phyloP scores from a whole-genome alignment of 2,113 vertebrate species.

The Fukomys damarensis region DNA sequence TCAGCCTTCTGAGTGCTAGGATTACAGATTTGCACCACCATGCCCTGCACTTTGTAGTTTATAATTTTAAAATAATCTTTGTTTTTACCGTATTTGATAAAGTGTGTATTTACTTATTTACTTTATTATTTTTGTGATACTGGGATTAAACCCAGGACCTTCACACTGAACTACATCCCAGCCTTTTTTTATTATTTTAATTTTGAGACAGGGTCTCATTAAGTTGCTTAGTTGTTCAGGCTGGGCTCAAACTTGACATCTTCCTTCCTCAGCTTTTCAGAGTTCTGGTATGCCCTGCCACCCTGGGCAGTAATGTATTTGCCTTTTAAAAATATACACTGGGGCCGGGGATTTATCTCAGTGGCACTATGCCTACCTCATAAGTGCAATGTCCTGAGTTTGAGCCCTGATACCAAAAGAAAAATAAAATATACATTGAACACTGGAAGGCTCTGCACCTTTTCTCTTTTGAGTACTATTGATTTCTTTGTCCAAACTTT shows the following conservation, averaged over 20 bases:
- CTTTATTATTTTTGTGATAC: neutral
- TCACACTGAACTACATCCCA: neutral
- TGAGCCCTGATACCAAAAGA: too few species aligned
- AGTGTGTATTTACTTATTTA: neutral
- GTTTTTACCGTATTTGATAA: constrained; percentile 4
- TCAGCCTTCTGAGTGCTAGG: neutral
- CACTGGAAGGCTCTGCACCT: neutral
- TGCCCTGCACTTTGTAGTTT: neutral
- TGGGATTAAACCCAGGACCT: neutral
- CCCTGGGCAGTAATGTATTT: neutral
- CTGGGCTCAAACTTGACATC: neutral
- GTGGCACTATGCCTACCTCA: too few species aligned
- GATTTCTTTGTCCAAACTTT: neutral
- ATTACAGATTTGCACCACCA: neutral
- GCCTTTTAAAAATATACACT: neutral
- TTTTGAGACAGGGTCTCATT: neutral
- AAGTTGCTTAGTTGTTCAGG: neutral
- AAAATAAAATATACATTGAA: neutral
- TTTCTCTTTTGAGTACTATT: neutral
- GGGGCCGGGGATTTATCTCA: too few species aligned
- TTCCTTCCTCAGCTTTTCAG: neutral
- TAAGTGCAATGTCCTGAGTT: too few species aligned
- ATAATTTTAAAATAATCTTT: neutral
- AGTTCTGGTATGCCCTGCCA: neutral
- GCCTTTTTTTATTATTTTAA: neutral